These are phyloP conservation scores for Lordiphosa clarofinis DNA, from an alignment of 1,140 invertebrate species.

Conservation along the genomic window DNA sequence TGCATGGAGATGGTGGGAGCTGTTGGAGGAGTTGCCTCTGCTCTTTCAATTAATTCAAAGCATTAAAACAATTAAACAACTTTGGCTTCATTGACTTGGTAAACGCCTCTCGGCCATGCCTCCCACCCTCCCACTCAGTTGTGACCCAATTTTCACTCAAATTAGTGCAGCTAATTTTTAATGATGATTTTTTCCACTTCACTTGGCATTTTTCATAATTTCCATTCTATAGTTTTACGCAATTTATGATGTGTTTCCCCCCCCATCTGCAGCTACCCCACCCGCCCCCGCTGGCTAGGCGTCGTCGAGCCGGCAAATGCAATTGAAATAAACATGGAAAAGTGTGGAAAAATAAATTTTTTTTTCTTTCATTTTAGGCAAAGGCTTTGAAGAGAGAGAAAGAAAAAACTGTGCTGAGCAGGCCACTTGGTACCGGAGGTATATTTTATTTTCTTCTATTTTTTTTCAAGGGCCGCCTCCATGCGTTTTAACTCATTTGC, in stretches of 20 bases:
- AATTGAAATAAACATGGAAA: conserved; percentile 68
- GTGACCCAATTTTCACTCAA: conserved; percentile 72
- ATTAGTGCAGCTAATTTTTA: conserved; percentile 77
- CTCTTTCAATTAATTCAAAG: conserved; percentile 73
- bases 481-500: conserved; percentile 69
- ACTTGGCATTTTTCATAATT: conserved; percentile 73
- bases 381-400: conserved; percentile 3
- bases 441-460: conserved; percentile 19
- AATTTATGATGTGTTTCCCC: conserved; percentile 40
- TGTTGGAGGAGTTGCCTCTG: conserved; percentile 17
- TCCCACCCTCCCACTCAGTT: neutral
- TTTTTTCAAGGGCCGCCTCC: conserved; percentile 18
- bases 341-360: conserved; percentile 12
- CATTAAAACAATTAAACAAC: conserved; percentile 74
- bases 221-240: conserved; percentile 56
- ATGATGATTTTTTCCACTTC: conserved; percentile 68
- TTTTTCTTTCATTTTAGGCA: conserved; percentile 12
- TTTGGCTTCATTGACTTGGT: conserved; percentile 67
- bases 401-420: neutral
- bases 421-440: conserved; percentile 4
- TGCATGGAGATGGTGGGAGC: neutral
- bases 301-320: conserved; percentile 53
- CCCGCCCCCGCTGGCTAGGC: conserved; percentile 2
- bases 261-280: neutral
- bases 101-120: conserved; percentile 26